A percentile compares a stretch with the other conserved stretches of the same genome.
phyloP scores from a whole-genome alignment of 2,888 invertebrate genomes.

The Brachyopa scutellaris region DNA sequence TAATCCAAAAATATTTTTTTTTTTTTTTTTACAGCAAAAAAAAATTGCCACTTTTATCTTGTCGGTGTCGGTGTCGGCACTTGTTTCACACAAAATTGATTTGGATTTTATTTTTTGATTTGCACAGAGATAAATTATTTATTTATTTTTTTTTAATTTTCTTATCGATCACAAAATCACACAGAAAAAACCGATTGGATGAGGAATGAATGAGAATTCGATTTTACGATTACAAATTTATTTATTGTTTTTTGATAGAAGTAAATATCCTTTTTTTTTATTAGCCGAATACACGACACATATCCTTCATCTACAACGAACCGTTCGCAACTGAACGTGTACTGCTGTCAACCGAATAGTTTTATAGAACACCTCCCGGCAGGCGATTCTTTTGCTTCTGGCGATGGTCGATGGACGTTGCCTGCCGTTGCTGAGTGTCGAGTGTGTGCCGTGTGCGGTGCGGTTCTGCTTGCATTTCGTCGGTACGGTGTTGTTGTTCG shows the following conservation, averaged over 20 bases:
- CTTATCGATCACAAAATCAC: constrained; percentile 42
- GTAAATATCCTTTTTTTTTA: constrained; percentile 49
- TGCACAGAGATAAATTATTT: constrained; percentile 4
- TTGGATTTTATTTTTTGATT: constrained; percentile 34
- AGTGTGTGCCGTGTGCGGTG: constrained; percentile 32
- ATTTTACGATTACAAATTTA: constrained; percentile 13
- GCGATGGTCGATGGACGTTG: constrained; percentile 53
- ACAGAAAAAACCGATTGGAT: constrained; percentile 31
- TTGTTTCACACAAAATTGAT: constrained; percentile 39
- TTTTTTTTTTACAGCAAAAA: background rate
- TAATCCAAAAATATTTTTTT: constrained; percentile 62
- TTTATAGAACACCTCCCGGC: constrained; percentile 80
- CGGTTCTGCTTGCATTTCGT: constrained; percentile 57
- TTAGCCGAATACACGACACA: constrained; percentile 42
- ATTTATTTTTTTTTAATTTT: constrained; percentile 36
- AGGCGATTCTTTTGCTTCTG: constrained; percentile 73
- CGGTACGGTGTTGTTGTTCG: constrained; percentile 24
- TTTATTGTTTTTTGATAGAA: background rate
- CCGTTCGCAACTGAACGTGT: constrained; percentile 81
- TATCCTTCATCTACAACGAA: constrained; percentile 77
- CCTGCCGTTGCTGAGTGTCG: constrained; percentile 35
- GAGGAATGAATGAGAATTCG: constrained; percentile 39
- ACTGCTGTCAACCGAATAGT: constrained; percentile 80
- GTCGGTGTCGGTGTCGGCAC: constrained; percentile 40
- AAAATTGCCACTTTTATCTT: constrained; percentile 41